Base-by-base conservation (phyloP, 2,888 invertebrate genomes). In the Oscheius myriophilus region DNA sequence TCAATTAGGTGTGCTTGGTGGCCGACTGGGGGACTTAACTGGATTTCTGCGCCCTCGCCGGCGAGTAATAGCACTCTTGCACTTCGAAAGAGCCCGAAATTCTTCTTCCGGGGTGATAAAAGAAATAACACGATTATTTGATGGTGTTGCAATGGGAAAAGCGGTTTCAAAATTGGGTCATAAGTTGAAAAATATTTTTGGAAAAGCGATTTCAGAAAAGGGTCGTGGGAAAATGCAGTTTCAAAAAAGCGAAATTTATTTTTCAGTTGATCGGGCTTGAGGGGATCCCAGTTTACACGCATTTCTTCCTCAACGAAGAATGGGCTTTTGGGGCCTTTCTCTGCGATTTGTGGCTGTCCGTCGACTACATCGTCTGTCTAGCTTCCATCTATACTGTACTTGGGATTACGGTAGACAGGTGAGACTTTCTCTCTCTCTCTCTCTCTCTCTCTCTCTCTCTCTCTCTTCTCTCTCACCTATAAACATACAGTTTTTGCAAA, bases 371-470 rank as follows among this genome's bases (percentile, higher is more conserved):
- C 23, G 97, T 97, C 41, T 98, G 98, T 87, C 90, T 99, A 58
- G 96, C 96, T 39, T 98, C 97, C 11, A 97, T 98, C 88, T 99
- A 98, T 88, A 99, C 98, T 0, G 98, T 99, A 18, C 91, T 99
- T 68, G 91, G 97, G 73, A 98, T 99, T 86, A 98, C 98, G 41
- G 94, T 97, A 75, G 98, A 99, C 88, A 91, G 98, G 80, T 83
- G 43, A 51, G 67, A 49, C 1, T 23, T 4, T 33, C 33, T 6
- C 33, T 11, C 2, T 18, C 2, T 2, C 18, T 6, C 33, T 6
- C 33, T 6, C 33, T 33, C 46, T 9, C 46, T 11, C 46, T 33
- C 33, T 33, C 33, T 33, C 4, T 33, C 3, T 33, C 4, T 33
- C 33, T 33, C 4, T 33, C 33, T 33, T 33, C 33, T 33, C 4